These are phyloP conservation scores for Halocaridina rubra DNA, from an alignment of 2,888 invertebrate species.

Conservation along the genomic window DNA sequence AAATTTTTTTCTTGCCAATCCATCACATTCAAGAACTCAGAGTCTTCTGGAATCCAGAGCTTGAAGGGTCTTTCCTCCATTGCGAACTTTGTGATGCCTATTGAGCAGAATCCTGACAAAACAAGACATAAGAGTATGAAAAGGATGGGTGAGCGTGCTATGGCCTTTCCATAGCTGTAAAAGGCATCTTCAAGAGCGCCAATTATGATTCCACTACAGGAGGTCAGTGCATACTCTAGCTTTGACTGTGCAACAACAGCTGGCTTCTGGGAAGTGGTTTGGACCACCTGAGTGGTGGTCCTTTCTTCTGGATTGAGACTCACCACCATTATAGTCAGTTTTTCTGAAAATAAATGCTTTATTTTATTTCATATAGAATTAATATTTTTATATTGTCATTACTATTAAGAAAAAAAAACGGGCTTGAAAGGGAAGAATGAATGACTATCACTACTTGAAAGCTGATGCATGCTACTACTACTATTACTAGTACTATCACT, in stretches of 20 bases:
- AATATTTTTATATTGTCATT: no score
- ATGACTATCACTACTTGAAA: no score
- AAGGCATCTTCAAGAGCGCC: slow-evolving; percentile 29
- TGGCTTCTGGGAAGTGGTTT: background rate
- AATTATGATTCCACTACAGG: slow-evolving; percentile 2
- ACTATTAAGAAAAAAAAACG: no score
- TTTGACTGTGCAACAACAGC: background rate
- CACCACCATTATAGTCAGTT: no score
- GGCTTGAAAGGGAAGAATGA: no score
- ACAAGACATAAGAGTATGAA: slow-evolving; percentile 52
- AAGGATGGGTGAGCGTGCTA: slow-evolving; percentile 36
- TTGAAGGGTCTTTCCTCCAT: slow-evolving; percentile 67
- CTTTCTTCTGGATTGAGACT: no score
- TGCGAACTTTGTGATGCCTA: slow-evolving; percentile 53
- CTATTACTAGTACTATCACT: no score
- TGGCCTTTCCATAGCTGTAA: slow-evolving; percentile 51
- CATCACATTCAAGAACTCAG: slow-evolving; percentile 68
- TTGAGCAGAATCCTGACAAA: slow-evolving; percentile 35
- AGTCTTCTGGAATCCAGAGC: slow-evolving; percentile 81
- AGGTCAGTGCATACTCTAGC: background rate
- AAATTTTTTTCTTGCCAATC: slow-evolving; percentile 54
- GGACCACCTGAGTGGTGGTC: background rate
- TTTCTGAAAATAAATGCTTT: no score
- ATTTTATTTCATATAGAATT: no score
- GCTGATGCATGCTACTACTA: no score